Evolutionary conservation across 2,113 vertebrate genomes (phyloP).

Genomic region (Ciconia stormi): DNA sequence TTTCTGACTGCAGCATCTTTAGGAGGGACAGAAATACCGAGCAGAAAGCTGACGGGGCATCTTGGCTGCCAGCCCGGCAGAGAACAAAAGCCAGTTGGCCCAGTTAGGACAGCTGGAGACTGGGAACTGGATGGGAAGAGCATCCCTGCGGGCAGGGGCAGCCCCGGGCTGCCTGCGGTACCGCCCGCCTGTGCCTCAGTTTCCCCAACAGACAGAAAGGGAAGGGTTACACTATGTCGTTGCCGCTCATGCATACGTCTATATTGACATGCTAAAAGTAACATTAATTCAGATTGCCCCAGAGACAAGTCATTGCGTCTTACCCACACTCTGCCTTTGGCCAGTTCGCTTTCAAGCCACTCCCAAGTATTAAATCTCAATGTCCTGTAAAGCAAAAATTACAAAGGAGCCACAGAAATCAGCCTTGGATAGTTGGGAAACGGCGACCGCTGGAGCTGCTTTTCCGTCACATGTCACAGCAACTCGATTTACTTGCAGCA

Average conservation of each 20-base stretch:
- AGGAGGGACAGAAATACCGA: not conserved
- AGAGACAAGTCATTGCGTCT: too few species aligned
- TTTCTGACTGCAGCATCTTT: not conserved
- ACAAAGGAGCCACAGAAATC: not conserved
- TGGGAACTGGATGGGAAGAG: not conserved
- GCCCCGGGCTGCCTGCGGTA: not conserved
- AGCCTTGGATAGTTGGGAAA: not conserved
- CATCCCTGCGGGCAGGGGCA: not conserved
- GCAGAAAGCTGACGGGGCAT: not conserved
- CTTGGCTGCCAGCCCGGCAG: not conserved
- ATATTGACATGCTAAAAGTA: fast-evolving
- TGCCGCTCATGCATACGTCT: fast-evolving
- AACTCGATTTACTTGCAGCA: fast-evolving
- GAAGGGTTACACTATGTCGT: fast-evolving
- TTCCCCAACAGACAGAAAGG: not conserved
- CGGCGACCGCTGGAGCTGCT: not conserved
- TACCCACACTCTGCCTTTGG: fast-evolving
- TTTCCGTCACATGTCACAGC: fast-evolving
- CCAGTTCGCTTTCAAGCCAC: not conserved
- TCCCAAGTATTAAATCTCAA: not conserved
- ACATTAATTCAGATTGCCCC: not conserved
- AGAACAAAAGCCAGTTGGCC: not conserved
- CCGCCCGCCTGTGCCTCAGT: not conserved
- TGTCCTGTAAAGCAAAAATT: not conserved
- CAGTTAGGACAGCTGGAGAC: not conserved